phyloP scores from a whole-genome alignment of 2,888 invertebrate species.

The Heliconius sara region DNA sequence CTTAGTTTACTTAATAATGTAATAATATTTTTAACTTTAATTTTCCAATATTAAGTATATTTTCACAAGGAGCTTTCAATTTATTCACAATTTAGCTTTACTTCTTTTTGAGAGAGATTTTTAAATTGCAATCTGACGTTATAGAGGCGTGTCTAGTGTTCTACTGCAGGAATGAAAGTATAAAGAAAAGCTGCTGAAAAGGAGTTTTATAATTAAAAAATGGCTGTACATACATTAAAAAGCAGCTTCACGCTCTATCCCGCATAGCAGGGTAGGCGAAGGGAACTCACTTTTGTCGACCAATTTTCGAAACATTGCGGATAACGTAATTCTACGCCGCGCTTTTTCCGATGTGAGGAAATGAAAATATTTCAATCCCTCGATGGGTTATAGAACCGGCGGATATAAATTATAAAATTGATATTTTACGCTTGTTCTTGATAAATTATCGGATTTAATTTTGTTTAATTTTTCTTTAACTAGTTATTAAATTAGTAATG shows the following conservation, averaged over 20 bases:
- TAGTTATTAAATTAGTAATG: no score
- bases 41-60: not conserved
- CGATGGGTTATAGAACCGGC: not conserved
- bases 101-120: not conserved
- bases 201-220: not conserved
- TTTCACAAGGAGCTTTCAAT: not conserved
- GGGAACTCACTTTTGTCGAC: no score
- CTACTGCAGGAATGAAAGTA: not conserved
- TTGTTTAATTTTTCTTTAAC: no score
- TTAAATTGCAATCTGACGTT: not conserved
- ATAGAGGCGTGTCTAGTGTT: conserved; percentile 8
- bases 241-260: no score
- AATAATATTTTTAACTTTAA: not conserved
- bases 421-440: no score
- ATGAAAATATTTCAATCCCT: not conserved
- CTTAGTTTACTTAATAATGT: not conserved
- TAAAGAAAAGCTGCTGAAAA: not conserved
- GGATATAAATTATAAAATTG: not conserved
- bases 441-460: no score
- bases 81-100: not conserved
- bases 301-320: no score
- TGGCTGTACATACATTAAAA: no score
- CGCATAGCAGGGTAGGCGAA: no score
- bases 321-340: no score
- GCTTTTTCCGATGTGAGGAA: not conserved